Evolutionary conservation across 2,888 invertebrate genomes (phyloP), one percentile per base, ranked within the genome.

Genomic region (Gnatocerus cornutus): DNA sequence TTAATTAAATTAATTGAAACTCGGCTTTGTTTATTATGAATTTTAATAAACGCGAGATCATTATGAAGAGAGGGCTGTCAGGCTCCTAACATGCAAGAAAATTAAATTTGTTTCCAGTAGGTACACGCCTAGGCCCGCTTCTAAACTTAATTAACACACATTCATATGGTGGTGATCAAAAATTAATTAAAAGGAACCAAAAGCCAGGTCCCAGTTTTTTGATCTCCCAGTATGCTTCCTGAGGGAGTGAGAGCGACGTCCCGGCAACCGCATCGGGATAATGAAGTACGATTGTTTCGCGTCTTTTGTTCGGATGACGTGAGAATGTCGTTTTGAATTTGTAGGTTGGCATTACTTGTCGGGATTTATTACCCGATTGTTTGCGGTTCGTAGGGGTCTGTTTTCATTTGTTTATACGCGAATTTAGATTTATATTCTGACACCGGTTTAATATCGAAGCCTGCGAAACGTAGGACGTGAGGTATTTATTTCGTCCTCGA

Each of bases 281-380:
- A 75, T 74, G 73, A 75, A 73, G 73, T 74, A 73, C 71, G 72
- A 75, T 75, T 75, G 75, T 75, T 75, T 73, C 71, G 64, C 71
- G 72, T 66, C 69, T 69, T 74, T 76, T 76, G 74, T 76, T 73
- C 72, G 67, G 64, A 68, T 75, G 77, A 77, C 77, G 76, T 76
- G 76, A 77, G 75, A 78, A 75, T 76, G 78, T 77, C 76, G 76
- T 73, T 74, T 72, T 72, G 76, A 74, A 77, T 77, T 75, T 74
- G 77, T 76, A 68, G 68, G 72, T 72, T 72, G 72, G 74, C 69
- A 72, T 73, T 75, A 62, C 66, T 69, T 66, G 69, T 69, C 39
- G 65, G 69, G 69, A 74, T 74, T 74, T 72, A 71, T 71, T 71
- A 61, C 66, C 68, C 73, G 72, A 74, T 74, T 76, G 74, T 76